Percentiles rank a stretch among this genome's conserved stretches.
Conservation (phyloP, 2,797 vertebrate genomes). For the Apodemus agrarius region DNA sequence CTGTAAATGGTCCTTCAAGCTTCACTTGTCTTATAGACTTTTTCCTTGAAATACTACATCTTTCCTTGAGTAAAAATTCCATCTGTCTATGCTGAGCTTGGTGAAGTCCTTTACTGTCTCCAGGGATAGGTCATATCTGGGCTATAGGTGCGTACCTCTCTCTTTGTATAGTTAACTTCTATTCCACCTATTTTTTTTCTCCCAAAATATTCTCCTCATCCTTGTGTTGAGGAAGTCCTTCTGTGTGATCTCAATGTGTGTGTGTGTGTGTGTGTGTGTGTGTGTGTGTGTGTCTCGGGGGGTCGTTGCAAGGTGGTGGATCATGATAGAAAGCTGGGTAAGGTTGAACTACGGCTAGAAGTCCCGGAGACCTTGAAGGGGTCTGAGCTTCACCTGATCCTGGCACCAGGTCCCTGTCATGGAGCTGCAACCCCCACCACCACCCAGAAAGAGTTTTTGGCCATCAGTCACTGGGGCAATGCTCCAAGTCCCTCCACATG, state of each 20-base stretch:
- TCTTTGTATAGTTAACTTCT: neutral
- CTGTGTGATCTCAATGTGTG: neutral
- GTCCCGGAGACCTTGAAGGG: neutral
- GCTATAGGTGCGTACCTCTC: neutral
- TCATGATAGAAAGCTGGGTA: neutral
- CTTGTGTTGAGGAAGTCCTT: neutral
- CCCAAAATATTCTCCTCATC: neutral
- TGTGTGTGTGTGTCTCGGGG: too few species aligned
- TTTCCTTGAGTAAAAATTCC: neutral
- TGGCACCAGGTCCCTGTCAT: neutral
- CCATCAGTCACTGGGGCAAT: neutral
- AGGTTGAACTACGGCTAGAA: neutral
- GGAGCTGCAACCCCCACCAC: neutral
- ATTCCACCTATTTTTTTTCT: neutral
- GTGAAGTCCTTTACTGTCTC: neutral
- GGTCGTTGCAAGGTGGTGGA: too few species aligned
- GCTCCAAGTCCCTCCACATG: neutral
- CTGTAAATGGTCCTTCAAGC: neutral
- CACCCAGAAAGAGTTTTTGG: neutral
- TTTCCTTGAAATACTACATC: neutral
- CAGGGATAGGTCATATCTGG: neutral
- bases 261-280: too few species aligned
- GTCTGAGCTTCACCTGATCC: neutral
- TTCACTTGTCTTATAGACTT: neutral
- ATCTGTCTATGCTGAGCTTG: neutral